Evolutionary conservation across 2,113 vertebrate genomes (phyloP).

Genomic region (Heterochromis multidens): DNA sequence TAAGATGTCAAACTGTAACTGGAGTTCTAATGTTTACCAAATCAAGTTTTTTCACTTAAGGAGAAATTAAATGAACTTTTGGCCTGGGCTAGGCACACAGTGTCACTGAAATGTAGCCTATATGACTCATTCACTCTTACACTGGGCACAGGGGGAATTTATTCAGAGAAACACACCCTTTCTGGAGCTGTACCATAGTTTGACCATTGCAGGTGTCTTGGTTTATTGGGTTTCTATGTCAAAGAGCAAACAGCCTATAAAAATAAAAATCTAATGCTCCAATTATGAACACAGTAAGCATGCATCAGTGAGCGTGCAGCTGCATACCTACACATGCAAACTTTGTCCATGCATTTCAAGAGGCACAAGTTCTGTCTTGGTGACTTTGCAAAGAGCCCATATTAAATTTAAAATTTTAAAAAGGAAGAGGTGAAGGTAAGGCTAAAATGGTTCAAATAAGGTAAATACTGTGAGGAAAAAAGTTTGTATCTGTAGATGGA

Average conservation of each 20-base stretch:
- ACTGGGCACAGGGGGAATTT: background rate
- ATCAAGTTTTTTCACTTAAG: constrained; percentile 36
- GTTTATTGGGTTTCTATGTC: constrained; percentile 24
- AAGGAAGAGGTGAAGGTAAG: background rate
- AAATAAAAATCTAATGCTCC: background rate
- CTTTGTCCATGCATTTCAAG: background rate
- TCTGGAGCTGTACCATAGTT: background rate
- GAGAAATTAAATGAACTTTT: constrained; percentile 48
- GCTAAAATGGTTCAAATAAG: background rate
- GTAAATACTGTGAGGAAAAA: background rate
- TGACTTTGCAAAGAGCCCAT: background rate
- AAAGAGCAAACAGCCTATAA: background rate
- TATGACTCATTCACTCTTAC: constrained; percentile 18
- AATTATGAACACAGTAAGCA: background rate
- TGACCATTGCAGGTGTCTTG: constrained; percentile 11
- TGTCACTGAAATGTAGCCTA: background rate
- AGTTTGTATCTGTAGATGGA: background rate
- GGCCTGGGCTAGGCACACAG: background rate
- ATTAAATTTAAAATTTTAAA: background rate
- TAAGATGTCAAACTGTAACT: constrained; percentile 27
- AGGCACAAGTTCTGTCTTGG: background rate
- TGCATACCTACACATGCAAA: background rate
- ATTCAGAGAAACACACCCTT: constrained; percentile 26
- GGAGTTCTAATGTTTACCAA: constrained; percentile 16
- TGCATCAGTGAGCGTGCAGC: background rate